Evolutionary conservation across 2,113 vertebrate genomes (phyloP).

Genomic region (Syrmaticus mikado): DNA sequence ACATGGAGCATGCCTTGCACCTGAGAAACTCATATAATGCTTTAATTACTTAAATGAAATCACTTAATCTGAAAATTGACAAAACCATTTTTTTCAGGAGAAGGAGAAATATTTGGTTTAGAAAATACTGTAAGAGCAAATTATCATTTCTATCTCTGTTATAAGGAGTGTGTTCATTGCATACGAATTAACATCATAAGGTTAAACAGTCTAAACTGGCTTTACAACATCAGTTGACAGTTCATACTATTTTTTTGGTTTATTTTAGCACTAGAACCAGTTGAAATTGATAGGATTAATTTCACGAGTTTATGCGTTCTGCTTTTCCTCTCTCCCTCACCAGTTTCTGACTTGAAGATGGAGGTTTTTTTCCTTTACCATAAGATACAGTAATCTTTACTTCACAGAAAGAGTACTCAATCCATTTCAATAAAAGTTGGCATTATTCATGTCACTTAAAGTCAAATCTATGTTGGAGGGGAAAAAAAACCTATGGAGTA

Average conservation of each 20-base stretch:
- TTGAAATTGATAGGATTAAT: not conserved
- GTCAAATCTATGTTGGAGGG: not conserved
- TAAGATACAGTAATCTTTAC: not conserved
- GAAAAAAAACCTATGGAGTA: not conserved
- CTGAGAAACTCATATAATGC: not conserved
- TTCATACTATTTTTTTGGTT: not conserved
- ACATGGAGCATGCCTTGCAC: not conserved
- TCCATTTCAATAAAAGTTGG: not conserved
- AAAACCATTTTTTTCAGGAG: not conserved
- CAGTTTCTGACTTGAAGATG: not conserved
- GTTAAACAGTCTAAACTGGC: not conserved
- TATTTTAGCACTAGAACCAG: not conserved
- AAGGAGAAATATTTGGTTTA: not conserved
- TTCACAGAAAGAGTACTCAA: not conserved
- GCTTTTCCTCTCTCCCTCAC: not conserved
- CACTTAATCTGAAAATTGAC: not conserved
- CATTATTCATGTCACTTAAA: not conserved
- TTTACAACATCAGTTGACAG: not conserved
- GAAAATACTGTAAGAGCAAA: not conserved
- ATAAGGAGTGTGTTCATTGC: not conserved
- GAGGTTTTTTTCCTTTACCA: not conserved
- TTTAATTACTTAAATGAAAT: not conserved
- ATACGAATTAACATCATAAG: not conserved
- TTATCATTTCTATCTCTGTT: not conserved
- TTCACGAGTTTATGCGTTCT: not conserved